phyloP scores from a whole-genome alignment of 2,888 invertebrate species.

The Bellardia bayeri region DNA sequence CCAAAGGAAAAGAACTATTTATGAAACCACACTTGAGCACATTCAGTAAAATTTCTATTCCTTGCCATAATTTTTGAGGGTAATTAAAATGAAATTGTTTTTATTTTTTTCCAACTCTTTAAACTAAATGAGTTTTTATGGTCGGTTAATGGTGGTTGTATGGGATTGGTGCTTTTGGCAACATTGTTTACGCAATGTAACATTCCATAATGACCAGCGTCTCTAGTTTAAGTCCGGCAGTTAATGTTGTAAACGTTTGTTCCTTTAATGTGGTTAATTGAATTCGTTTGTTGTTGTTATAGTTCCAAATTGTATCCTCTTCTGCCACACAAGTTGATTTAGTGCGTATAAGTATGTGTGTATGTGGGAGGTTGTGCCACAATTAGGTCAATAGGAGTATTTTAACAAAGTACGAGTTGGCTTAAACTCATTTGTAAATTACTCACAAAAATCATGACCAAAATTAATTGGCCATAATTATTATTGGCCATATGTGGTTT shows the following conservation, averaged over 20 bases:
- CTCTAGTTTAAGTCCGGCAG: conserved; percentile 28
- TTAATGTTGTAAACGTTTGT: conserved; percentile 47
- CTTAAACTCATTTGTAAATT: conserved; percentile 57
- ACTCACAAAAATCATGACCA: conserved; percentile 63
- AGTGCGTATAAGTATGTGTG: background rate
- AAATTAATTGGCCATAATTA: conserved; percentile 71
- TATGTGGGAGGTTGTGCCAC: background rate
- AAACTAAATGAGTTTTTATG: conserved; percentile 51
- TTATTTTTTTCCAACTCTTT: conserved; percentile 44
- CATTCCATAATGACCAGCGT: conserved; percentile 40
- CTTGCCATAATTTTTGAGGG: conserved; percentile 49
- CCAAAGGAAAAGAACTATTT: conserved; percentile 60
- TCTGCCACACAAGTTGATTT: conserved; percentile 13
- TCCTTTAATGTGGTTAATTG: conserved; percentile 67
- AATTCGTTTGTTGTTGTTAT: conserved; percentile 18
- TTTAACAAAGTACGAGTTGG: conserved; percentile 46
- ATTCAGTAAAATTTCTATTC: conserved; percentile 43
- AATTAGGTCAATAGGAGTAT: conserved; percentile 56
- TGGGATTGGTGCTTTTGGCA: background rate
- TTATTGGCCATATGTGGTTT: conserved; percentile 68
- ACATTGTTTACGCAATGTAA: conserved; percentile 33
- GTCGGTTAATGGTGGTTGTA: background rate
- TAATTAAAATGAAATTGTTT: conserved; percentile 61
- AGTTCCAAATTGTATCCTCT: conserved; percentile 14
- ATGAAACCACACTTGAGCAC: conserved; percentile 61